Conservation (phyloP, 2,797 vertebrate species). For the Falco biarmicus region DNA sequence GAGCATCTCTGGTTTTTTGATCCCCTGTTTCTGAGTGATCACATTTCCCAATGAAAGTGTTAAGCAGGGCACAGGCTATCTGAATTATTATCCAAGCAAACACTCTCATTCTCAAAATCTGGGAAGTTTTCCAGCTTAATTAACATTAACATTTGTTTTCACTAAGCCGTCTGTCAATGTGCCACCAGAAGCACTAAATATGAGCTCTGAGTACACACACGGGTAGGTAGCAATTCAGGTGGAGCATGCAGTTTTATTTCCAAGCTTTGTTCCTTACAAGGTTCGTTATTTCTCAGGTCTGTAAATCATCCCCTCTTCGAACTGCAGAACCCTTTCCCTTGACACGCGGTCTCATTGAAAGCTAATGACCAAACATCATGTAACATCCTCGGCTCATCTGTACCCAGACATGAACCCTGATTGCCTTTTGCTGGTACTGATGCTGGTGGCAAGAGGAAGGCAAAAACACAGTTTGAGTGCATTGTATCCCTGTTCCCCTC, state of each 20-base stretch:
- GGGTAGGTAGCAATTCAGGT: slow-evolving; percentile 40
- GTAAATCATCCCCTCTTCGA: slow-evolving; percentile 21
- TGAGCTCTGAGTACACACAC: slow-evolving; percentile 35
- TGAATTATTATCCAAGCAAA: slow-evolving; percentile 69
- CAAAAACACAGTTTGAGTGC: background rate
- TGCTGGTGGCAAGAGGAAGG: background rate
- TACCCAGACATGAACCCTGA: background rate
- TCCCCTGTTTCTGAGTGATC: background rate
- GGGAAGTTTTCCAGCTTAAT: slow-evolving; percentile 73
- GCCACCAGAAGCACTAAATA: slow-evolving; percentile 49
- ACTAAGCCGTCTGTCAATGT: slow-evolving; percentile 63
- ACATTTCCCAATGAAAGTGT: background rate
- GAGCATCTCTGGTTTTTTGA: background rate
- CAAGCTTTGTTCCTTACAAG: slow-evolving; percentile 52
- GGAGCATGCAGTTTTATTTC: slow-evolving; percentile 21
- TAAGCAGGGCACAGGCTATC: slow-evolving; percentile 48
- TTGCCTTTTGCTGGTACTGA: background rate
- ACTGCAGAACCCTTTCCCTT: background rate
- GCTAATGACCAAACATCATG: slow-evolving; percentile 48
- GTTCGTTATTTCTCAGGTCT: background rate
- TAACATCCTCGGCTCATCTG: background rate
- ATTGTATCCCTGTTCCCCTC: background rate
- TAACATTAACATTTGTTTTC: slow-evolving; percentile 71
- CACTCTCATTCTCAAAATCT: slow-evolving; percentile 58
- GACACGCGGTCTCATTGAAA: background rate